Conservation (phyloP, 2,888 invertebrate genomes). For the Cephus nigrinus region DNA sequence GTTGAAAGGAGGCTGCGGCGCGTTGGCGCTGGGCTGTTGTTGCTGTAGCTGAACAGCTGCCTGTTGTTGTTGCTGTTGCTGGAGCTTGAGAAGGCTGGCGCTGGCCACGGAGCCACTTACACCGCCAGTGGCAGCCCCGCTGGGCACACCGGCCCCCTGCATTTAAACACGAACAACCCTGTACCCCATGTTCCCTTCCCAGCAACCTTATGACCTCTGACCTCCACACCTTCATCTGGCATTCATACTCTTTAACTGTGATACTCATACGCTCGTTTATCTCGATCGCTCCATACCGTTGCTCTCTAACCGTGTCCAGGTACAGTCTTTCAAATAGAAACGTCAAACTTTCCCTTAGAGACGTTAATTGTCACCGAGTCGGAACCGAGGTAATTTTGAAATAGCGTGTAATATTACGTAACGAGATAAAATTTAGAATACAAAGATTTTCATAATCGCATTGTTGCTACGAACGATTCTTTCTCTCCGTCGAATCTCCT, state of each 20-base stretch:
- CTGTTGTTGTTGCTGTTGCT: constrained; percentile 59
- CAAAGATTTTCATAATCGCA: neutral
- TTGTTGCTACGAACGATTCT: neutral
- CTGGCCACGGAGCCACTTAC: constrained; percentile 63
- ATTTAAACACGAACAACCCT: constrained; percentile 54
- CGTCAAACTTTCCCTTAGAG: neutral
- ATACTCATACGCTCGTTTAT: constrained; percentile 9
- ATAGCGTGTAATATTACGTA: neutral
- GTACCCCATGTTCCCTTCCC: constrained; percentile 45
- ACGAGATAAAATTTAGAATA: neutral
- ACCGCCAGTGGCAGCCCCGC: constrained; percentile 58
- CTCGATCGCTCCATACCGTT: constrained; percentile 15
- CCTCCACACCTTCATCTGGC: constrained; percentile 17
- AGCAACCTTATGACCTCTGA: constrained; percentile 23
- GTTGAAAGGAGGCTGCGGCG: constrained; percentile 63
- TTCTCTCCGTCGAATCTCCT: neutral
- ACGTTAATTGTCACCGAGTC: neutral
- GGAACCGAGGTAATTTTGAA: neutral
- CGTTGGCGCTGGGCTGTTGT: constrained; percentile 59
- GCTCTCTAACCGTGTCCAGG: constrained; percentile 14
- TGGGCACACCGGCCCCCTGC: constrained; percentile 63
- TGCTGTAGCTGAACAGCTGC: constrained; percentile 56
- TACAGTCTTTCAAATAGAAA: constrained; percentile 26
- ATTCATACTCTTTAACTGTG: neutral
- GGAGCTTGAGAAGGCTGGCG: constrained; percentile 63